Evolutionary conservation across 2,797 vertebrate genomes (phyloP), one percentile per base, ranked within the genome.

Genomic region (Epinephelus malabaricus): DNA sequence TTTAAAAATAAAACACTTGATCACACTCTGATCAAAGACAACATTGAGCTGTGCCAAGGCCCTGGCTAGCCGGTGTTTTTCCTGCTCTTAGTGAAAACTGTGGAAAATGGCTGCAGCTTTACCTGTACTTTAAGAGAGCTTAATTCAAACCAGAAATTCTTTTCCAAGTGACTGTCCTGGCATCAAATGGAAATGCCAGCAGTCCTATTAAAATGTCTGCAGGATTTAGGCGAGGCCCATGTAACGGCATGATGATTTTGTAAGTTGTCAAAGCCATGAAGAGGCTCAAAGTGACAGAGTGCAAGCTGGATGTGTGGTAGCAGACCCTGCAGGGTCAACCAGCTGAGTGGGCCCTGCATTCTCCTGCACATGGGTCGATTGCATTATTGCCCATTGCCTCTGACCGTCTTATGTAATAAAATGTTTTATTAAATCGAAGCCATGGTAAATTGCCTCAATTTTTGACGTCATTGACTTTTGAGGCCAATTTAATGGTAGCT

Each of bases 401-500:
- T 79, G 74, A 85, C 85, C 54, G 76, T 84, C 73, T 89, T 91
- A 86, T 70, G 62, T 85, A 88, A 92, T 73, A 77, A 15, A 3
- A 73, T 66, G 62, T 84, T 71, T 49, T 70, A 84, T 87, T 62
- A 83, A 92, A 86, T 84, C 14, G 7, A 40, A 73, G 75, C 74
- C 46, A 58, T 83, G 84, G 80, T 79, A 79, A 92, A 91, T 88
- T 88, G 73, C 80, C 74, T 85, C 62, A 46, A 43, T 85, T 88
- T 84, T 76, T 72, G 77, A 82, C 83, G 76, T 64, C 69, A 77
- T 72, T 83, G 88, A 82, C 85, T 83, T 90, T 86, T 90, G 60
- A 87, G 86, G 83, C 78, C 79, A 89, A 78, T 92, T 86, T 89
- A 86, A 88, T 84, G 84, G 84, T 79, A 62, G 85, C 70, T 88